A percentile compares a stretch with the other conserved stretches of the same genome.
These are phyloP conservation scores for Phyllostomus discolor DNA, from an alignment of 2,113 vertebrate species.

Conservation along the genomic window DNA sequence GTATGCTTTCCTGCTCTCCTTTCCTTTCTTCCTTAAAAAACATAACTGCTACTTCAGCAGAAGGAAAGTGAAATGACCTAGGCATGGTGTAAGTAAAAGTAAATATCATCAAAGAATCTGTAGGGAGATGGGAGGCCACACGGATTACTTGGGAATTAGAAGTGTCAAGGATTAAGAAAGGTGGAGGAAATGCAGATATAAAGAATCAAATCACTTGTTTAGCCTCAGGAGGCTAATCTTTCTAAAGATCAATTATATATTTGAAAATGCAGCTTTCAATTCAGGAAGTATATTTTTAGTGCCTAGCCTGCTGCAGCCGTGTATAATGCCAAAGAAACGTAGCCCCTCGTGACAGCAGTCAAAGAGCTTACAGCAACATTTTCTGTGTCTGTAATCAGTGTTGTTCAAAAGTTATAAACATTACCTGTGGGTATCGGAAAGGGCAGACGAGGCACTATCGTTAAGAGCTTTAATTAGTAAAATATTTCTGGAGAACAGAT, in stretches of 20 bases:
- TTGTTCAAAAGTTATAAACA: neutral
- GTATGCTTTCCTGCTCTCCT: neutral
- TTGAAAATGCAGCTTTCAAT: neutral
- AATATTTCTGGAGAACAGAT: neutral
- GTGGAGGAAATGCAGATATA: neutral
- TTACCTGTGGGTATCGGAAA: neutral
- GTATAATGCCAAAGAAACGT: neutral
- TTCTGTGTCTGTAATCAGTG: neutral
- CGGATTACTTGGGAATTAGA: neutral
- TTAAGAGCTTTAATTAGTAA: neutral
- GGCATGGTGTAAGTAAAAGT: neutral
- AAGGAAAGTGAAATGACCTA: neutral
- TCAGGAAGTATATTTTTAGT: neutral
- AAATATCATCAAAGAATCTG: neutral
- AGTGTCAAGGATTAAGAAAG: neutral
- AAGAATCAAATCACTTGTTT: neutral
- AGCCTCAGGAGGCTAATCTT: neutral
- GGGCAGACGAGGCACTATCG: neutral
- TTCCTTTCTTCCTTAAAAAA: neutral
- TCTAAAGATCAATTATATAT: neutral
- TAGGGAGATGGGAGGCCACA: neutral
- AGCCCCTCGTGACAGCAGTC: neutral
- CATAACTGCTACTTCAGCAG: neutral
- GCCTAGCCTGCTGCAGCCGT: neutral
- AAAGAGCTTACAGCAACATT: neutral